Evolutionary conservation across 2,888 invertebrate genomes (phyloP).

Genomic region (Conomelus anceps): DNA sequence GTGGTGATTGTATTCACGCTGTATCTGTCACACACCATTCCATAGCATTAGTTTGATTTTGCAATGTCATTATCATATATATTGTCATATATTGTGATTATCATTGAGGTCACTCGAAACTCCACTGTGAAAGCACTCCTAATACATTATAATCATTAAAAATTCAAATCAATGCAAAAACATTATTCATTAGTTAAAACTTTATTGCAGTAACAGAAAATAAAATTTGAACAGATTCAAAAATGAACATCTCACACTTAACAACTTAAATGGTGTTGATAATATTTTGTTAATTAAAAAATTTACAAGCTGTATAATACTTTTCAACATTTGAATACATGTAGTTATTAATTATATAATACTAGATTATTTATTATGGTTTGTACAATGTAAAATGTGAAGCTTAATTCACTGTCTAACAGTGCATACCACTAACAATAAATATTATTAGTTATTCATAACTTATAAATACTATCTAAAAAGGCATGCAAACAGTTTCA

Average conservation of each 20-base stretch:
- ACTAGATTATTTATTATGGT: background rate
- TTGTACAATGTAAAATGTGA: background rate
- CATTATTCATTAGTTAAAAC: background rate
- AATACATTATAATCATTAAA: too few relatives aligned
- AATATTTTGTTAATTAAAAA: background rate
- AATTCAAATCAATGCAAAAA: too few relatives aligned
- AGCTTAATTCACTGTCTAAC: background rate
- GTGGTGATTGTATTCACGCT: too few relatives aligned
- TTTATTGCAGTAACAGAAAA: background rate
- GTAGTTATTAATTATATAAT: background rate
- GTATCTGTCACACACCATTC: too few relatives aligned
- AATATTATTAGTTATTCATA: background rate
- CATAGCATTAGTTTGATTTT: too few relatives aligned
- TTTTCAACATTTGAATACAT: background rate
- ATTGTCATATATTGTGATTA: too few relatives aligned
- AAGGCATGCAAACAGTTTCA: background rate
- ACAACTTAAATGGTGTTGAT: background rate
- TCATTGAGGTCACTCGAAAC: too few relatives aligned
- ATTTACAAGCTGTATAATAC: background rate
- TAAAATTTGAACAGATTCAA: background rate
- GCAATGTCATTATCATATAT: too few relatives aligned
- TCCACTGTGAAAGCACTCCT: too few relatives aligned
- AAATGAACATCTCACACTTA: background rate
- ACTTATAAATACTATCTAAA: background rate
- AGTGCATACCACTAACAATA: background rate